These are phyloP conservation scores for Falco novaeseelandiae DNA, from an alignment of 2,797 vertebrate genomes.

Conservation along the genomic window DNA sequence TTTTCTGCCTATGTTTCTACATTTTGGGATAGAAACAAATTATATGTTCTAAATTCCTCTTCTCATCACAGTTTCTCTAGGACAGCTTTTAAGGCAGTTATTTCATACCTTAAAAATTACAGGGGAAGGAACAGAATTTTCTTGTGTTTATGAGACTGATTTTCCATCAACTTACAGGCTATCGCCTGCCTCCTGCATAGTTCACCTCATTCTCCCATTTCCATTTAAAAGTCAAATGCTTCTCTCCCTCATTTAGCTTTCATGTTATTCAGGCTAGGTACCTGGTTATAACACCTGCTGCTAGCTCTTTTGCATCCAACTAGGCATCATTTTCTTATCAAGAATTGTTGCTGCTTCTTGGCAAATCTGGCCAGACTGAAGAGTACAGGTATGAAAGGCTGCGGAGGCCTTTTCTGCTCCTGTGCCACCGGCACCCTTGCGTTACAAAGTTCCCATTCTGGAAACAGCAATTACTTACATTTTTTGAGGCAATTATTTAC, in stretches of 20 bases:
- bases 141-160: background rate
- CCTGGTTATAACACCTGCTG: background rate
- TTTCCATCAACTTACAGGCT: constrained; percentile 27
- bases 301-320: background rate
- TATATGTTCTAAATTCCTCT: constrained; percentile 13
- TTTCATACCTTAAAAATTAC: background rate
- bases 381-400: background rate
- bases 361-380: background rate
- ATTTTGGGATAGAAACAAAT: constrained; percentile 34
- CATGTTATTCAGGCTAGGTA: background rate
- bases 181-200: background rate
- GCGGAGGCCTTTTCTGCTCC: background rate
- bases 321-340: background rate
- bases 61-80: background rate
- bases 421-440: background rate
- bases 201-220: constrained; percentile 7
- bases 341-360: background rate
- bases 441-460: background rate
- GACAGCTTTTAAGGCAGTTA: constrained; percentile 12
- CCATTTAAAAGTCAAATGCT: constrained; percentile 42
- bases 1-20: constrained; percentile 50
- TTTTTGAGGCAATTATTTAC: background rate
- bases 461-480: background rate
- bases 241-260: constrained; percentile 7
- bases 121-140: constrained; percentile 9